phyloP scores from a whole-genome alignment of 2,797 vertebrate species.

The Helarctos malayanus region DNA sequence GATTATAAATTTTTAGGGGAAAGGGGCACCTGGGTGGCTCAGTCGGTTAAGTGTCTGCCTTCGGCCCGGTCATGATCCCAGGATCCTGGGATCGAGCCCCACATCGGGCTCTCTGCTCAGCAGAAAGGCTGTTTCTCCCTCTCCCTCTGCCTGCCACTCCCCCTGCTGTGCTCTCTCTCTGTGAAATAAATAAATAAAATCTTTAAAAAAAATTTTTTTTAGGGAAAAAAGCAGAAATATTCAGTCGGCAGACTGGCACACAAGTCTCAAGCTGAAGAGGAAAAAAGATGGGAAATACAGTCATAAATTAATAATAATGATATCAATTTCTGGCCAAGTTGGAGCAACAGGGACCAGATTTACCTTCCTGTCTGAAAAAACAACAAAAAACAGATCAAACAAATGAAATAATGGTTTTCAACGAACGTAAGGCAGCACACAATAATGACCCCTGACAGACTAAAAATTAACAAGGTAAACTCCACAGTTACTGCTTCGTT shows the following conservation, averaged over 20 bases:
- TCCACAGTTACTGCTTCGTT: background rate
- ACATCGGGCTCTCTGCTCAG: too few relatives aligned
- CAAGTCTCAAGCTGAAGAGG: background rate
- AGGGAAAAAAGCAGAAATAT: background rate
- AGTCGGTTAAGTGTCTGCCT: too few relatives aligned
- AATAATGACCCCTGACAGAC: background rate
- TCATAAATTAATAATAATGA: conserved; percentile 25
- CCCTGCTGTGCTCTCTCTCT: too few relatives aligned
- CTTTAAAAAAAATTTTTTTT: background rate
- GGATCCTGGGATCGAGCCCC: too few relatives aligned
- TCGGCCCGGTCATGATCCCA: too few relatives aligned
- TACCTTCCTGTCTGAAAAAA: background rate
- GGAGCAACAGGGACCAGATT: background rate
- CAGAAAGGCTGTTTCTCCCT: too few relatives aligned
- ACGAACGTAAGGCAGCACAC: background rate
- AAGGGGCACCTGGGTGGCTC: background rate
- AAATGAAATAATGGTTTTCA: conserved; percentile 11
- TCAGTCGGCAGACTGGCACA: background rate
- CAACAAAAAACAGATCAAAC: background rate
- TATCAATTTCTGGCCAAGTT: background rate
- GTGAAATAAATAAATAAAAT: too few relatives aligned
- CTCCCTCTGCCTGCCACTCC: too few relatives aligned
- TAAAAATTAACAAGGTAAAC: background rate
- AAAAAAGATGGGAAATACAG: background rate
- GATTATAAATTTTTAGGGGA: background rate